These are phyloP conservation scores for Tragelaphus scriptus DNA, from an alignment of 2,113 vertebrate species.

Conservation along the genomic window DNA sequence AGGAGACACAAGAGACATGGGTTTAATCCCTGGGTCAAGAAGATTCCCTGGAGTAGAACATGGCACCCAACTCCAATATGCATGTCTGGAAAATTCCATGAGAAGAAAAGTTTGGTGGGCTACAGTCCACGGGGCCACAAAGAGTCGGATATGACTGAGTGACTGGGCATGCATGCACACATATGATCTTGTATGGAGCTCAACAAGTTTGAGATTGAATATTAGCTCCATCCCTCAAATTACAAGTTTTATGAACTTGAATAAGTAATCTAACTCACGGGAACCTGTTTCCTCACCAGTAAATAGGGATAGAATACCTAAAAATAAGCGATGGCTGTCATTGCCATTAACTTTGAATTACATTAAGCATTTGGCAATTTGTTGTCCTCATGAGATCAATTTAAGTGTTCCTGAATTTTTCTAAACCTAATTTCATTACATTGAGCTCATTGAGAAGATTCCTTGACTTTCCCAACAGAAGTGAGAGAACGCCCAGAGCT, in stretches of 20 bases:
- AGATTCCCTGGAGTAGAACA: neutral
- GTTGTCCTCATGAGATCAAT: neutral
- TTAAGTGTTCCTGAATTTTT: neutral
- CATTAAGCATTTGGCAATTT: neutral
- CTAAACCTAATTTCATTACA: neutral
- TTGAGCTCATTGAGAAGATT: neutral
- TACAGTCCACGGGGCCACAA: neutral
- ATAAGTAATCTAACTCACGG: neutral
- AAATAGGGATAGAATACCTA: neutral
- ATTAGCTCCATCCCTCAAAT: neutral
- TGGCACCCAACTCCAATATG: neutral
- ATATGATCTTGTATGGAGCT: neutral
- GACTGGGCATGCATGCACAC: rapidly evolving
- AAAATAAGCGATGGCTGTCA: neutral
- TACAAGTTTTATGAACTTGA: neutral
- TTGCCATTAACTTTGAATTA: neutral
- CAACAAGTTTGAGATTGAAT: neutral
- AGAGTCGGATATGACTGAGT: neutral
- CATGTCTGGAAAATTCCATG: neutral
- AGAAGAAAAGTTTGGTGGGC: neutral
- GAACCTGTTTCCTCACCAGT: neutral
- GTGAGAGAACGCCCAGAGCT: neutral
- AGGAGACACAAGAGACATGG: neutral
- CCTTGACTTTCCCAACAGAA: neutral
- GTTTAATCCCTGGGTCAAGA: neutral